Evolutionary conservation across 2,113 vertebrate species (phyloP).

Genomic region (Tonatia bakeri): DNA sequence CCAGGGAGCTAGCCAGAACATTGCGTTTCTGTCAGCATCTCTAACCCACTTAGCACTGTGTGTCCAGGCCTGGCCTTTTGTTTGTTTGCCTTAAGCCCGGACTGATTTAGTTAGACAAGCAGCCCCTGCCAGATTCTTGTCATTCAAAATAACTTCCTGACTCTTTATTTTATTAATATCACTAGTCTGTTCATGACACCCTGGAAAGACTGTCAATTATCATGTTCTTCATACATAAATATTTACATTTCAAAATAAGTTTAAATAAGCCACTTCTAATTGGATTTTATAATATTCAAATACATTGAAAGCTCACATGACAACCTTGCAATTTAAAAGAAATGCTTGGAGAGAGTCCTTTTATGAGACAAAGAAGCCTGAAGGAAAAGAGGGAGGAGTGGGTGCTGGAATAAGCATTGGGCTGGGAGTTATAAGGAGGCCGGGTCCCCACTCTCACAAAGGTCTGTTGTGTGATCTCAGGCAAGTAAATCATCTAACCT

Average conservation of each 20-base stretch:
- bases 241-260: slow-evolving; percentile 24
- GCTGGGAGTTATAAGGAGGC: not conserved
- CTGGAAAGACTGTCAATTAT: not conserved
- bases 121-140: slow-evolving; percentile 37
- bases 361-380: not conserved
- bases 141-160: slow-evolving; percentile 50
- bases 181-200: slow-evolving; percentile 45
- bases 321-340: slow-evolving; percentile 10
- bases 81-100: slow-evolving; percentile 51
- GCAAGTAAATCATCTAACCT: not conserved
- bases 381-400: not conserved
- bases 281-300: slow-evolving; percentile 29
- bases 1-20: not conserved
- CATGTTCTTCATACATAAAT: not conserved
- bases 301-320: not conserved
- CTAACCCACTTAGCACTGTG: slow-evolving; percentile 66
- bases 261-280: not conserved
- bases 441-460: not conserved
- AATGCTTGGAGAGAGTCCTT: not conserved
- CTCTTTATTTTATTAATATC: slow-evolving; percentile 42
- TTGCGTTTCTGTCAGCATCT: not conserved
- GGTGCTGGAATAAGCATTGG: not conserved
- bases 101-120: slow-evolving; percentile 63
- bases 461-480: not conserved
- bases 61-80: slow-evolving; percentile 52